Conservation (phyloP, 2,797 vertebrate species). For the Enteromius afrohamiltoni region DNA sequence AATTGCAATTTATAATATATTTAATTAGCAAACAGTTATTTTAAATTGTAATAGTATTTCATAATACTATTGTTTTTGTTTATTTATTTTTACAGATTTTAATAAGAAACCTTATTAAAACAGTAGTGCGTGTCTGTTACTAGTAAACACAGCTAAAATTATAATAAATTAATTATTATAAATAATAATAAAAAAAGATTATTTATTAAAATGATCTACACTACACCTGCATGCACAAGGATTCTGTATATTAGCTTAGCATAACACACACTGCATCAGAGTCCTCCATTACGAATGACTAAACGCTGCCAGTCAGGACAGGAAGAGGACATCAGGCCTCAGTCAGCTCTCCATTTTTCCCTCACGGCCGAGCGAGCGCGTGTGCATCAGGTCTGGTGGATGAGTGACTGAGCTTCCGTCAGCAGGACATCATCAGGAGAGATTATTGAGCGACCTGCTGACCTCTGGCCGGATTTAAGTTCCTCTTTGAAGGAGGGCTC, state of each 20-base stretch:
- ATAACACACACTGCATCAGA: slow-evolving; percentile 13
- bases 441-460: slow-evolving; percentile 75
- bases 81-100: background rate
- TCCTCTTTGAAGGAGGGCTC: slow-evolving; percentile 74
- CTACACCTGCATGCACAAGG: background rate
- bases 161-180: too few relatives aligned
- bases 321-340: slow-evolving; percentile 53
- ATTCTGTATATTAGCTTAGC: slow-evolving; percentile 4
- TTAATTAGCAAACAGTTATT: background rate
- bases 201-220: too few relatives aligned
- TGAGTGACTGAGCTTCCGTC: slow-evolving; percentile 73
- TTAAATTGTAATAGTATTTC: background rate
- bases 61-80: background rate
- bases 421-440: slow-evolving; percentile 78
- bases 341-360: slow-evolving; percentile 65
- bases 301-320: slow-evolving; percentile 69
- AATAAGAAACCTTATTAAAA: background rate
- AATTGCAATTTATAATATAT: background rate
- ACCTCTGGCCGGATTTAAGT: slow-evolving; percentile 75
- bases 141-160: background rate
- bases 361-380: slow-evolving; percentile 44
- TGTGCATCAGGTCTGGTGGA: slow-evolving; percentile 56
- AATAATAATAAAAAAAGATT: too few relatives aligned
- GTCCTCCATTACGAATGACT: slow-evolving; percentile 24
- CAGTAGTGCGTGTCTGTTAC: background rate